phyloP scores from a whole-genome alignment of 1,140 invertebrate genomes.

The Pseudobourletiella spinata region DNA sequence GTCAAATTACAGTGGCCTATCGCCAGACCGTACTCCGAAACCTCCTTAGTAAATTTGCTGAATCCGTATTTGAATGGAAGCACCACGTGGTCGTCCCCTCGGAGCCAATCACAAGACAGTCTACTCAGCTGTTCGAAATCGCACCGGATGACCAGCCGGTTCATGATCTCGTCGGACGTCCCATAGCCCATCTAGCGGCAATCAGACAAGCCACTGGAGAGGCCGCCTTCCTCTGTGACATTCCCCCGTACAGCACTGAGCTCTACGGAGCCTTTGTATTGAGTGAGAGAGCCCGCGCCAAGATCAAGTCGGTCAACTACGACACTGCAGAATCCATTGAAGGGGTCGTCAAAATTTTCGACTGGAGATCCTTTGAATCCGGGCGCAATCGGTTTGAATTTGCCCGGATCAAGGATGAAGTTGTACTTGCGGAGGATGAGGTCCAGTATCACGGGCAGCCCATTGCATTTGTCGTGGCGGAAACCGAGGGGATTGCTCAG shows the following conservation, averaged over 20 bases:
- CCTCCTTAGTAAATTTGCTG: too few species aligned
- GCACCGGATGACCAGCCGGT: slow-evolving; percentile 15
- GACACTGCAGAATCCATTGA: slow-evolving; percentile 30
- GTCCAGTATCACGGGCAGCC: slow-evolving; percentile 36
- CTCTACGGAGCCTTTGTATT: slow-evolving; percentile 20
- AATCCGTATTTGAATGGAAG: too few species aligned
- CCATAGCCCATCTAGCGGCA: slow-evolving; percentile 15
- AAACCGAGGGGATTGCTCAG: slow-evolving; percentile 32
- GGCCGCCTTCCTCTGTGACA: slow-evolving; percentile 31
- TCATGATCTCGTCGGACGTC: slow-evolving; percentile 21
- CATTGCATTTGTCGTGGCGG: slow-evolving; percentile 39
- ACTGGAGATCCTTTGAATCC: slow-evolving; percentile 36
- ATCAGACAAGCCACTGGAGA: slow-evolving; percentile 35
- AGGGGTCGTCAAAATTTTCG: slow-evolving; percentile 41
- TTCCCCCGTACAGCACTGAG: slow-evolving; percentile 35
- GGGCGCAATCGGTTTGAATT: slow-evolving; percentile 36
- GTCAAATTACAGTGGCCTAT: too few species aligned
- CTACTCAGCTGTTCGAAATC: slow-evolving; percentile 26
- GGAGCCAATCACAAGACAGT: too few species aligned
- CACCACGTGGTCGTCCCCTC: too few species aligned
- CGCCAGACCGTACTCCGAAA: too few species aligned
- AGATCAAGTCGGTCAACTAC: slow-evolving; percentile 36
- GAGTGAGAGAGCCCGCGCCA: slow-evolving; percentile 30
- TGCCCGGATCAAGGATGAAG: slow-evolving; percentile 36
- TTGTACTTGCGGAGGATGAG: slow-evolving; percentile 37